Evolutionary conservation across 2,888 invertebrate species (phyloP).

Genomic region (Ectemnius lituratus): DNA sequence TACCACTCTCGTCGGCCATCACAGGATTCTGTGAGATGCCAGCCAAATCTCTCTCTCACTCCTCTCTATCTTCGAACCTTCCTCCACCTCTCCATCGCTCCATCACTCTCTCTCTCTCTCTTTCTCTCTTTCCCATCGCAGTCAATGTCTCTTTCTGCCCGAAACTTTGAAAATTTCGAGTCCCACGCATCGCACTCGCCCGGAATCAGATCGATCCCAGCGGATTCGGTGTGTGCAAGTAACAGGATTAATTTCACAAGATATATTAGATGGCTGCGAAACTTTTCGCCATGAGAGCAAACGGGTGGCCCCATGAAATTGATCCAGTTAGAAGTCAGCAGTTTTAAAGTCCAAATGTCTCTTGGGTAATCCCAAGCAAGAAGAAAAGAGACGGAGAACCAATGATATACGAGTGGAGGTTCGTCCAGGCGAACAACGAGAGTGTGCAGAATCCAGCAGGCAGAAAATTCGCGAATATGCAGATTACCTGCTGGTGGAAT

Average conservation of each 20-base stretch:
- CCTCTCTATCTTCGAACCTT: constrained; percentile 25
- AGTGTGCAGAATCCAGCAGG: too few species aligned
- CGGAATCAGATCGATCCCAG: neutral
- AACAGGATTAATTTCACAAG: neutral
- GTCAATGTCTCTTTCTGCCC: constrained; percentile 56
- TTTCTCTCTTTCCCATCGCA: too few species aligned
- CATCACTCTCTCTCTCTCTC: neutral
- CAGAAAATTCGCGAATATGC: neutral
- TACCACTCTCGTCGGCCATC: constrained; percentile 72
- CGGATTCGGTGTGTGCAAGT: constrained; percentile 6
- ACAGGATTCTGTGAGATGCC: constrained; percentile 71
- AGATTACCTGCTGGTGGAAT: neutral
- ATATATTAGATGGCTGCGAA: too few species aligned
- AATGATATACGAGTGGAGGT: too few species aligned
- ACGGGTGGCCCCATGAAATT: too few species aligned
- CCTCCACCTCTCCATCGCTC: constrained; percentile 28
- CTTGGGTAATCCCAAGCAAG: too few species aligned
- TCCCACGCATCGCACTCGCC: constrained; percentile 8
- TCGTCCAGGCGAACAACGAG: too few species aligned
- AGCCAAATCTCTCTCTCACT: constrained; percentile 47
- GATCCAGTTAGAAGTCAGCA: too few species aligned
- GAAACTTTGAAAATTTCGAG: constrained; percentile 26
- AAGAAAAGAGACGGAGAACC: too few species aligned
- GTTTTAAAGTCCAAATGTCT: too few species aligned
- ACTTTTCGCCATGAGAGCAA: too few species aligned